Conservation (phyloP, 1,140 invertebrate species). For the Ceratitis capitata region DNA sequence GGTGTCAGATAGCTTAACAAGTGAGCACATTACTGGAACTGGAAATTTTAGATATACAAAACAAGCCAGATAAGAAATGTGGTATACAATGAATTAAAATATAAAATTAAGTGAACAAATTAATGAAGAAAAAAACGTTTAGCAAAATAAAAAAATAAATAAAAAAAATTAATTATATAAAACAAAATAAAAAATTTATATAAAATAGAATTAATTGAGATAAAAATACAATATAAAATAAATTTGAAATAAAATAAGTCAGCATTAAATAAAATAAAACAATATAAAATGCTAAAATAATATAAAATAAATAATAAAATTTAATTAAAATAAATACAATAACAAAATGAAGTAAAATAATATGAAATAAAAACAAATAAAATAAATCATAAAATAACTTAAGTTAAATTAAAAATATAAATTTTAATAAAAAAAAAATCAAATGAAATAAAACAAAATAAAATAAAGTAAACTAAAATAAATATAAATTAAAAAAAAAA, state of each 20-base stretch:
- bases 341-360: too few species aligned
- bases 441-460: background rate
- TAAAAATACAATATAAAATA: too few species aligned
- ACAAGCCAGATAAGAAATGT: too few species aligned
- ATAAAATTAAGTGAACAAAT: background rate
- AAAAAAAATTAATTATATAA: background rate
- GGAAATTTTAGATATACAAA: background rate
- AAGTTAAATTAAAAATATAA: background rate
- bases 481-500: background rate
- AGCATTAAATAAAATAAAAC: too few species aligned
- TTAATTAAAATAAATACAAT: too few species aligned
- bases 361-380: background rate
- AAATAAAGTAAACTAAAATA: background rate
- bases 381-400: background rate
- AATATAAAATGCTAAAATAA: background rate
- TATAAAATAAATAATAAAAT: too few species aligned
- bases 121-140: background rate
- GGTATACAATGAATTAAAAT: background rate
- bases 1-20: constrained; percentile 14
- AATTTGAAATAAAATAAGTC: too few species aligned
- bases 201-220: background rate
- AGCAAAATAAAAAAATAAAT: background rate
- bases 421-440: background rate
- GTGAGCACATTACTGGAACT: background rate
- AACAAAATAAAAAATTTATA: background rate